phyloP scores from a whole-genome alignment of 2,797 vertebrate genomes.

The Rachycentron canadum region DNA sequence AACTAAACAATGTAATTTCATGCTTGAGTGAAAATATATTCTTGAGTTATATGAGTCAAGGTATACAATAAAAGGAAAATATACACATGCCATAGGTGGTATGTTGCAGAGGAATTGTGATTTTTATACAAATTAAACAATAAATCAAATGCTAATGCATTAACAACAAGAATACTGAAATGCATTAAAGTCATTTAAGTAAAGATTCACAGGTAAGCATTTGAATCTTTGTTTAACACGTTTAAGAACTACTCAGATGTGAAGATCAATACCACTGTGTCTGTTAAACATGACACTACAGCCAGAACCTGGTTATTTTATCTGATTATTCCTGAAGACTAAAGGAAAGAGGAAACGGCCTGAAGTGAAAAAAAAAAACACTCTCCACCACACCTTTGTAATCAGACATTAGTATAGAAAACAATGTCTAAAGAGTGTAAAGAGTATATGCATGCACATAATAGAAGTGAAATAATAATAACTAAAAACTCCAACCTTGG shows the following conservation, averaged over 20 bases:
- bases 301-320: background rate
- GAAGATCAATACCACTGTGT: background rate
- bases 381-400: background rate
- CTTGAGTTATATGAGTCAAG: constrained; percentile 47
- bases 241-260: background rate
- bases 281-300: background rate
- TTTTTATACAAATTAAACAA: constrained; percentile 32
- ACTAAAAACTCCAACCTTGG: background rate
- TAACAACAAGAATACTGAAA: constrained; percentile 20
- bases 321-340: background rate
- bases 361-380: background rate
- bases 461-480: background rate
- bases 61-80: constrained; percentile 54
- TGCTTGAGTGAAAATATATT: constrained; percentile 76
- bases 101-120: constrained; percentile 20
- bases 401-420: background rate
- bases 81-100: constrained; percentile 31
- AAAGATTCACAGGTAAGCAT: background rate
- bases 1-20: constrained; percentile 85
- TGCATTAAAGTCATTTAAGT: constrained; percentile 3
- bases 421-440: background rate
- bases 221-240: background rate
- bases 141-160: constrained; percentile 48
- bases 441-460: background rate
- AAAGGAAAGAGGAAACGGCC: background rate